Base-by-base conservation (phyloP, 2,888 invertebrate genomes). In the Linnaemya vulpina region DNA sequence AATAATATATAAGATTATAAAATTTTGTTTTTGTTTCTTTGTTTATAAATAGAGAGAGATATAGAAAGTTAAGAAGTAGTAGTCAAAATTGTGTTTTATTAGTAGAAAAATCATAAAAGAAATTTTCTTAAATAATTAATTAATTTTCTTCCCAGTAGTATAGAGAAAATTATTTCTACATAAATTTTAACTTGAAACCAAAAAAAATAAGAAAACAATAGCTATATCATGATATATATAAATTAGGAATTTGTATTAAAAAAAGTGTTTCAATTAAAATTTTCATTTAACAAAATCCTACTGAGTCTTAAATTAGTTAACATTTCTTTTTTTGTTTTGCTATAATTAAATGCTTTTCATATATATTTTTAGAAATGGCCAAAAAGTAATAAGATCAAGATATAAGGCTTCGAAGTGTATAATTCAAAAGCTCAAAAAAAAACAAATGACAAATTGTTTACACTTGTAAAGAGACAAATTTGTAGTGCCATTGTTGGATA, bases 201-300 rank as follows among this genome's bases (percentile, higher is more conserved):
- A 58, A 35, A 74, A 58, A 51, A 58, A 43, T 11, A 62, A 38
- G 25, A 51, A 51, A 17, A 49, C 17, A 55, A 68, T 53, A 53
- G 40, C 43, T 58, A 60, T 74, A 67, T 60, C 51, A 53, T 58
- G 74, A 74, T 35, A 40, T 53, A 74, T 35, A 40, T 53, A 79
- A 43, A 53, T n/a, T 20, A 30, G 5, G 13, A 67, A 30, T 60
- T 68, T 70, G 63, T 53, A 53, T 51, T 30, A 1, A 30, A 73
- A 73, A 25, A 15, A 65, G 38, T 81, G 51, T 73, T 65, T 76
- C 17, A 51, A 10, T 20, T 51, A 20, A 55, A 58, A 30, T 51
- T 70, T 68, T 76, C 53, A 76, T 86, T 86, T 83, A 80, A 77
- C 80, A 80, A 82, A 81, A 81, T 86, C 85, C 85, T 85, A 85